Evolutionary conservation across 2,113 vertebrate genomes (phyloP).

Genomic region (Lasiurus cinereus): DNA sequence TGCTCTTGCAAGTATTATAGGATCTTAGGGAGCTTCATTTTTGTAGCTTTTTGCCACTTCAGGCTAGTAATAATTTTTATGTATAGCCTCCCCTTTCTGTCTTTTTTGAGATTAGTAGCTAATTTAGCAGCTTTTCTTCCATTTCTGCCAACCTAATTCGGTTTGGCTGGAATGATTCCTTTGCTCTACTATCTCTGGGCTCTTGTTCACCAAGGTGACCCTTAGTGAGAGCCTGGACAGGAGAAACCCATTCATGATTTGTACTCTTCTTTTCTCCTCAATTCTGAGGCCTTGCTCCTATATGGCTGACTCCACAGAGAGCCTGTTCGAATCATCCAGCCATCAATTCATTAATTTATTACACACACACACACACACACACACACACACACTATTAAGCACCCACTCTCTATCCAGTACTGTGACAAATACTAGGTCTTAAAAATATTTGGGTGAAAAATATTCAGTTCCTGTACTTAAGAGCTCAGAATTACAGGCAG

Average conservation of each 20-base stretch:
- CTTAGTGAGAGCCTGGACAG: neutral
- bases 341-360: neutral
- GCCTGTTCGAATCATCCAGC: neutral
- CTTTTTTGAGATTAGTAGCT: neutral
- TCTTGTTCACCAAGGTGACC: neutral
- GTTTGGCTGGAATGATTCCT: neutral
- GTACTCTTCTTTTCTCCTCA: neutral
- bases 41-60: neutral
- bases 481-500: neutral
- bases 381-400: neutral
- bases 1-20: neutral
- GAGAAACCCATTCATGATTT: neutral
- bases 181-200: neutral
- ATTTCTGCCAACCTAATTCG: neutral
- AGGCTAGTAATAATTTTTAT: slow-evolving; percentile 13
- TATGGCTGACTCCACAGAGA: neutral
- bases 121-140: neutral
- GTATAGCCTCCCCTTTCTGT: neutral
- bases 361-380: neutral
- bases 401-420: neutral
- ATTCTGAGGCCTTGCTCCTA: neutral
- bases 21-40: neutral
- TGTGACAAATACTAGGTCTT: neutral
- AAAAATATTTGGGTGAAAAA: neutral
- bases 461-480: neutral